Percentiles rank a stretch among this genome's conserved stretches.
Conservation (phyloP, 1,140 invertebrate genomes). For the Laupala kohalensis region DNA sequence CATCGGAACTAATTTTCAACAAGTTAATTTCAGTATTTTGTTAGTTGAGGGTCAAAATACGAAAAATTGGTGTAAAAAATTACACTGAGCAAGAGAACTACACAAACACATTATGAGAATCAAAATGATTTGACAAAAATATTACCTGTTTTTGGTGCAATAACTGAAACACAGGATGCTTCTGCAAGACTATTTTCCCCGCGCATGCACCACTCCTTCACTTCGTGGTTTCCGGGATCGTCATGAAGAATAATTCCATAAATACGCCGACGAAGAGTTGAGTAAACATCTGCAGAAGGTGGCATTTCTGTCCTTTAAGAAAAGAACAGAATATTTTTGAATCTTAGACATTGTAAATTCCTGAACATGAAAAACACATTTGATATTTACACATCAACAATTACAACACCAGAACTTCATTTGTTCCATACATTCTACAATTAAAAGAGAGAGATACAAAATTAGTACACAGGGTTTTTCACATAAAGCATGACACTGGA, state of each 20-base stretch:
- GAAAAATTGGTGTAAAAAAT: not conserved
- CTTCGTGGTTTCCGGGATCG: conserved; percentile 12
- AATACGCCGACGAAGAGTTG: conserved; percentile 18
- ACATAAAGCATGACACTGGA: no score
- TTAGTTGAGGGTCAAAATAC: not conserved
- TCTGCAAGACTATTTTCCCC: conserved; percentile 15
- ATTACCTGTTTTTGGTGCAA: not conserved
- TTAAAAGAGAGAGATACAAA: no score
- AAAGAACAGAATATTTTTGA: no score
- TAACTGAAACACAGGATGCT: not conserved
- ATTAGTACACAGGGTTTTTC: no score
- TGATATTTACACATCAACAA: no score
- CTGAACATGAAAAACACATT: no score
- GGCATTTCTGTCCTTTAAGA: conserved; percentile 15
- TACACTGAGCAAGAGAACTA: not conserved
- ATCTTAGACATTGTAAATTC: no score
- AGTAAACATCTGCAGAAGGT: conserved; percentile 17
- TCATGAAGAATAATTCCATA: conserved; percentile 22
- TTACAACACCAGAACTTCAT: no score
- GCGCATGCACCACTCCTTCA: conserved; percentile 18
- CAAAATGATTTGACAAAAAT: not conserved
- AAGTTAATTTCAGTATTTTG: no score
- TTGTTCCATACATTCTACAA: no score
- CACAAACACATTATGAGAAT: not conserved
- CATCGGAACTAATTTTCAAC: not conserved